phyloP scores from a whole-genome alignment of 1,140 invertebrate genomes.

The Sycophaga agraensis region DNA sequence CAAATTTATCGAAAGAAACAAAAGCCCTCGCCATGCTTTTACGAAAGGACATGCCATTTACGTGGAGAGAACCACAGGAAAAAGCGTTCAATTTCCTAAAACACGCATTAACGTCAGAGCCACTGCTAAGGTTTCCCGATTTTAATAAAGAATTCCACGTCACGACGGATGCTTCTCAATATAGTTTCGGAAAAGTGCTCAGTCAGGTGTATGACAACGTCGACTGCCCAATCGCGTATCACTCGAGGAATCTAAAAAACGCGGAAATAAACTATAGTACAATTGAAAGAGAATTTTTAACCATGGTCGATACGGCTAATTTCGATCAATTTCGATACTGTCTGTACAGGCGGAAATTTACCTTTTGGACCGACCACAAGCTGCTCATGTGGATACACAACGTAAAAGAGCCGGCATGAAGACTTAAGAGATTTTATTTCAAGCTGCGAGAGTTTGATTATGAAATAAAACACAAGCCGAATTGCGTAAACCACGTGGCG shows the following conservation, averaged over 20 bases:
- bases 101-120: neutral
- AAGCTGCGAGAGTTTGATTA: neutral
- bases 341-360: slow-evolving; percentile 4
- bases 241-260: neutral
- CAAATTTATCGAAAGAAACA: neutral
- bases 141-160: neutral
- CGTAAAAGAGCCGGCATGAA: neutral
- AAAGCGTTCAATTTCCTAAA: neutral
- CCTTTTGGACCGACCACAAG: neutral
- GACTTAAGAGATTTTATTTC: neutral
- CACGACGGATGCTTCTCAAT: neutral
- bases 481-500: neutral
- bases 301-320: neutral
- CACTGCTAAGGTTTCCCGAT: neutral
- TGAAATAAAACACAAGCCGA: neutral
- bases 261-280: neutral
- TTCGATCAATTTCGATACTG: neutral
- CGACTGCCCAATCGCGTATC: neutral
- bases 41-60: neutral
- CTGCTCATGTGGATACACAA: too few relatives aligned
- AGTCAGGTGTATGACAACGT: neutral
- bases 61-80: neutral
- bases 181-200: neutral
- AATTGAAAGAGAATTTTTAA: slow-evolving; percentile 1
- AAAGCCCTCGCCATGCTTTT: neutral